phyloP scores from a whole-genome alignment of 2,113 vertebrate species.

The Myotis yumanensis region DNA sequence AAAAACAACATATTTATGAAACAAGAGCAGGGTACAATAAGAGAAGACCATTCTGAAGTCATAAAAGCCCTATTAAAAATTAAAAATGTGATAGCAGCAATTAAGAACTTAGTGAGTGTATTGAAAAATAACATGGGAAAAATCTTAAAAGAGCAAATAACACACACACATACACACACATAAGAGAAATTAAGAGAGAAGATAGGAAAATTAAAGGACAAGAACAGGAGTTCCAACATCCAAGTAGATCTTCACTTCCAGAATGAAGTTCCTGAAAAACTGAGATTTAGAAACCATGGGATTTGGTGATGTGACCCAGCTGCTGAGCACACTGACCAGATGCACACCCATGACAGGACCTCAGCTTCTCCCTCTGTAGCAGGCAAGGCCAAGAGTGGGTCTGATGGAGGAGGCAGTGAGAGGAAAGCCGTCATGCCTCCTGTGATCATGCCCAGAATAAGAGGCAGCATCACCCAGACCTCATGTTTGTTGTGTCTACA shows the following conservation, averaged over 20 bases:
- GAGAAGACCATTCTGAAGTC: background rate
- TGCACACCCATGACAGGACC: rapidly evolving
- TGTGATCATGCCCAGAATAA: rapidly evolving
- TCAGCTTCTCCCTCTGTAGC: rapidly evolving
- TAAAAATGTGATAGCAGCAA: background rate
- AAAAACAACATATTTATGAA: background rate
- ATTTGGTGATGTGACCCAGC: rapidly evolving
- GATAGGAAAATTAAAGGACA: rapidly evolving
- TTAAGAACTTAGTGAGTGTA: background rate
- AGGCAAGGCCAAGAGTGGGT: rapidly evolving
- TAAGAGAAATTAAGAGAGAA: background rate
- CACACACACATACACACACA: background rate
- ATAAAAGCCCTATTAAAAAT: background rate
- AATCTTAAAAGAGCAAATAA: background rate
- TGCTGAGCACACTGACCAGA: too few relatives aligned
- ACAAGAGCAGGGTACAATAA: background rate
- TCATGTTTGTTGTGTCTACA: rapidly evolving
- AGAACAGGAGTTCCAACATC: rapidly evolving
- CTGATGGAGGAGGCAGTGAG: too few relatives aligned
- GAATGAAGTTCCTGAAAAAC: background rate
- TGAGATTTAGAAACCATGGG: background rate
- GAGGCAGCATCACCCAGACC: rapidly evolving
- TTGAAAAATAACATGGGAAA: background rate
- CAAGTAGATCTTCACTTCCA: background rate
- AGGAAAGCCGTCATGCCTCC: background rate